Base-by-base conservation (phyloP, 2,797 vertebrate species). In the Falco rusticolus region DNA sequence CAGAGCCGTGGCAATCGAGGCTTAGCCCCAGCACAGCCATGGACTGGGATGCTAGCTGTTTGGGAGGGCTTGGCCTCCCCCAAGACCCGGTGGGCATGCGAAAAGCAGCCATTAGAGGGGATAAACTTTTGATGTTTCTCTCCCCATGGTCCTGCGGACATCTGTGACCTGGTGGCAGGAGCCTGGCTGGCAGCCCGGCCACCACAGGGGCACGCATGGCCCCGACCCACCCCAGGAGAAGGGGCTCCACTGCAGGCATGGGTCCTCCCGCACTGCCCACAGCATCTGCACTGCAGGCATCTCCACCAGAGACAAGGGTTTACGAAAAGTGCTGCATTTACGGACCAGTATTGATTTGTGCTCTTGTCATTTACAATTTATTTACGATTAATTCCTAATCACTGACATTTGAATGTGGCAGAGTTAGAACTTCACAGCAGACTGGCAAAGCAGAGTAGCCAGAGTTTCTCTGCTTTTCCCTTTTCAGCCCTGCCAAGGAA, bases 1-100 rank as follows among this genome's bases (percentile, higher is more conserved):
- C 2, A 2, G 33, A 83, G 37, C 22, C 1, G 0, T 1, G 3
- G 16, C 0, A 1, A 47, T 48, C 1, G 0, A 56, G 25, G 48
- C 13, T 28, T 41, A 63, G 56, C 16, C 50, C 48, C 50, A 45
- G 34, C 19, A 10, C 1, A 1, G 6, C 41, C 26, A 5, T 5
- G 41, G 24, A 20, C 60, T 72, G 33, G 34, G 26, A 11, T 31
- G n/a, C 39, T 0, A 1, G 43, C 22, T 39, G 5, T 39, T 24
- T 18, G 18, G 11, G 29, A 48, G n/a, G 13, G 16, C 68, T 76
- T 51, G 57, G 13, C 15, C 25, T 41, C 25, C 29, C 56, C 33
- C 22, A 47, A 53, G 26, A 61, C 11, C 6, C 2, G 1, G 16
- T 11, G 51, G 33, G 28, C 28, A 10, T 10, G 6, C 0, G 1